Conservation (phyloP, 2,888 invertebrate species). For the Drosophila borealis region DNA sequence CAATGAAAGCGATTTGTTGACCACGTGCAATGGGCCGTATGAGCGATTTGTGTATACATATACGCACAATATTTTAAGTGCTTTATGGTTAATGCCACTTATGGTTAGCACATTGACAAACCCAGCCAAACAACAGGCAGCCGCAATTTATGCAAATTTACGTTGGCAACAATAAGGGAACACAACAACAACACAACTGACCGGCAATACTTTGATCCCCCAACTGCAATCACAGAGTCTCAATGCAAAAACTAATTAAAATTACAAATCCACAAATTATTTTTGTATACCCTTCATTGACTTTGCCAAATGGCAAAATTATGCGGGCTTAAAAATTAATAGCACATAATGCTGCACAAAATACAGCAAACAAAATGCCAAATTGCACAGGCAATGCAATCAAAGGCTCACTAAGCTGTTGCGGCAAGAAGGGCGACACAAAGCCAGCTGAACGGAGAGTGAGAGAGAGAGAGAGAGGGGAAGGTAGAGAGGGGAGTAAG, state of each 20-base stretch:
- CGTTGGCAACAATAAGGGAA: conserved; percentile 6
- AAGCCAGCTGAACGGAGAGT: too few relatives aligned
- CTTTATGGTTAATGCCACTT: conserved; percentile 67
- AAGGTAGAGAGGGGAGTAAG: neutral
- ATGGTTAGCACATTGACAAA: conserved; percentile 56
- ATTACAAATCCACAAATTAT: conserved; percentile 64
- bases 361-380: conserved; percentile 42
- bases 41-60: conserved; percentile 51
- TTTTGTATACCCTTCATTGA: conserved; percentile 45
- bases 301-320: conserved; percentile 58
- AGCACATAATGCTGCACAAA: conserved; percentile 56
- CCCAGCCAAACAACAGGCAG: conserved; percentile 35
- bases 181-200: neutral
- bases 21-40: conserved; percentile 55
- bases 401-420: conserved; percentile 18
- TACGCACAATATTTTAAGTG: conserved; percentile 57
- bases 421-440: neutral
- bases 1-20: conserved; percentile 11
- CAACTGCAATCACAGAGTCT: conserved; percentile 42
- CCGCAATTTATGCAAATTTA: conserved; percentile 57
- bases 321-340: conserved; percentile 62
- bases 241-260: conserved; percentile 58
- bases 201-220: conserved; percentile 43
- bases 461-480: neutral
- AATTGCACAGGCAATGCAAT: conserved; percentile 24